These are phyloP conservation scores for Tetramorium simillimum DNA, from an alignment of 1,140 invertebrate species.

Conservation along the genomic window DNA sequence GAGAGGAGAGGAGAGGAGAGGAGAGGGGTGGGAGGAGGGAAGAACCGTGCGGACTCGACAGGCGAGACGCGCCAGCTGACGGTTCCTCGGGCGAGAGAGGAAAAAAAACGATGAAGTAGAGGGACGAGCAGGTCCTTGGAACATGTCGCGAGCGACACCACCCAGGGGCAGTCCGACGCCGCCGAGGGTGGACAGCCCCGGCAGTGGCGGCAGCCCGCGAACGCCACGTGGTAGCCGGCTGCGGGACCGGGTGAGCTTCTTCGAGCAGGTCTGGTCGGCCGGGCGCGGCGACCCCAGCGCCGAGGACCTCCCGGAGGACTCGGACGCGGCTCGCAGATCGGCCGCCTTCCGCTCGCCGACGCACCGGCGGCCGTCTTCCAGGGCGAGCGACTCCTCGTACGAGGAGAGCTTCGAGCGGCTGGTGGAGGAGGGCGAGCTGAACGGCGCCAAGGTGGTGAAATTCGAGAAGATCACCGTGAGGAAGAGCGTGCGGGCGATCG, in stretches of 20 bases:
- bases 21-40: neutral
- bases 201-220: slow-evolving; percentile 67
- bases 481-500: slow-evolving; percentile 85
- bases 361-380: slow-evolving; percentile 67
- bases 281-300: slow-evolving; percentile 78
- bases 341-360: slow-evolving; percentile 60
- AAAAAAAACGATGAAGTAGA: slow-evolving; percentile 21
- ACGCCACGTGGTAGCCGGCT: slow-evolving; percentile 86
- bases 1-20: neutral
- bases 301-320: slow-evolving; percentile 77
- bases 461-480: slow-evolving; percentile 89
- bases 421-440: slow-evolving; percentile 88
- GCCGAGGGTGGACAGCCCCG: slow-evolving; percentile 62
- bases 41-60: neutral
- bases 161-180: slow-evolving; percentile 50
- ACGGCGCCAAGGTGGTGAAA: slow-evolving; percentile 88
- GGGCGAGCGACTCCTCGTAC: slow-evolving; percentile 82
- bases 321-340: slow-evolving; percentile 4
- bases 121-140: neutral
- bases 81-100: neutral
- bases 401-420: slow-evolving; percentile 87
- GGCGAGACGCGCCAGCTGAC: neutral
- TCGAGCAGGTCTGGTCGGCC: slow-evolving; percentile 91
- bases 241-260: slow-evolving; percentile 90
- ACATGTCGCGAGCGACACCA: slow-evolving; percentile 42